Percentiles rank a stretch among this genome's conserved stretches.
These are phyloP conservation scores for Palythoa grandis DNA, from an alignment of 92 coral and sea anemone species.

Conservation along the genomic window DNA sequence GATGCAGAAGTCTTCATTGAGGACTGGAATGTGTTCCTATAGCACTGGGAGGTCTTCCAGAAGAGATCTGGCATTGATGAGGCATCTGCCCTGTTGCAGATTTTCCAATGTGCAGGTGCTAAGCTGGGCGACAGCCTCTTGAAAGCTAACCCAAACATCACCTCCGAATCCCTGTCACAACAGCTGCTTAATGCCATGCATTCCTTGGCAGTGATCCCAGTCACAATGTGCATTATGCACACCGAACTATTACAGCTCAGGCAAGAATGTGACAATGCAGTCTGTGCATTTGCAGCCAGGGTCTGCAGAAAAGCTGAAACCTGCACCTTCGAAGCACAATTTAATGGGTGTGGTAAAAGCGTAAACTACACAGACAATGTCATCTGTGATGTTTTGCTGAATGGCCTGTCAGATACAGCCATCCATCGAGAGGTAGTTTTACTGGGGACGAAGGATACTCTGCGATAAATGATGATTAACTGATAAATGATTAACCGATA, in stretches of 20 bases:
- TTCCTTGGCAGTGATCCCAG: slow-evolving; percentile 74
- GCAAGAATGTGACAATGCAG: slow-evolving; percentile 63
- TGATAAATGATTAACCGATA: too few species aligned
- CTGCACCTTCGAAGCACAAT: slow-evolving; percentile 42
- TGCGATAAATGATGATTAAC: too few species aligned
- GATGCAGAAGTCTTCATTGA: slow-evolving; percentile 57
- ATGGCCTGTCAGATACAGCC: slow-evolving; percentile 64
- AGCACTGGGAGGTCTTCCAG: slow-evolving; percentile 74
- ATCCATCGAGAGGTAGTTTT: slow-evolving; percentile 51
- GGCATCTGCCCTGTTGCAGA: slow-evolving; percentile 63
- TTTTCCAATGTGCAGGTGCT: slow-evolving; percentile 68
- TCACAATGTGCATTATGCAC: slow-evolving; percentile 64
- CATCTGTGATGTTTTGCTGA: slow-evolving; percentile 62
- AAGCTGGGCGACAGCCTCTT: slow-evolving; percentile 71
- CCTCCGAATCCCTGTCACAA: too few species aligned
- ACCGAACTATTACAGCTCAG: slow-evolving; percentile 65
- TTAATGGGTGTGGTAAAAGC: slow-evolving; percentile 53
- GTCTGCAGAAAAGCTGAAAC: slow-evolving; percentile 74
- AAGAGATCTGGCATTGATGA: slow-evolving; percentile 66
- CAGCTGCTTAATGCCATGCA: slow-evolving; percentile 60
- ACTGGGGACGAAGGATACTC: slow-evolving; percentile 54
- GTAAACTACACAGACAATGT: slow-evolving; percentile 70
- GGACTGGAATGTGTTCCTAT: slow-evolving; percentile 68
- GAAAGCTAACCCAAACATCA: slow-evolving; percentile 4
- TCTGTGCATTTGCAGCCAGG: slow-evolving; percentile 60